Evolutionary conservation across 2,113 vertebrate species (phyloP), one percentile per base, ranked within the genome.

Genomic region (Hypomesus transpacificus): DNA sequence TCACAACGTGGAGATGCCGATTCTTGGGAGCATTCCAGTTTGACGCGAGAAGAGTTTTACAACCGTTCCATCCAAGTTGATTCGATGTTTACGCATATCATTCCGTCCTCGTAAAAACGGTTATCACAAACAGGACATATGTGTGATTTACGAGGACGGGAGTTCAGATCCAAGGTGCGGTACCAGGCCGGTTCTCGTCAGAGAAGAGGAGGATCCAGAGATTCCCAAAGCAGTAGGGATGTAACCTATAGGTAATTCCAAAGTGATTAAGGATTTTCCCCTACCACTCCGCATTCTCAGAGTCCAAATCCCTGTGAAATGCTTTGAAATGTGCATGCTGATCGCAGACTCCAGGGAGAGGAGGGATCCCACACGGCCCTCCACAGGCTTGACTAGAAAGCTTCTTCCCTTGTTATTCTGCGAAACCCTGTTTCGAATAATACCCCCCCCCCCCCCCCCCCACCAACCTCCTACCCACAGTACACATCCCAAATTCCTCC

Each of bases 251-350:
- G 85, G 80, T 89, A 88, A 90, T 88, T 88, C 86, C 80, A 83
- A 87, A 87, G 82, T 89, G 87, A 87, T 91, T 85, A 87, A 83
- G 77, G 85, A 87, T 90, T 89, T 85, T 87, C 74, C 74, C 78
- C 58, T 84, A 82, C 80, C 51, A 73, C 85, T 89, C 82, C 75
- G 88, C 91, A 84, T 90, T 91, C 87, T 90, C 90, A 81, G 79
- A 90, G 86, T 89, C 88, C 63, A 39, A 93, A 90, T 89, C 92
- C 89, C 90, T 93, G 80, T 75, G 79, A 92, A 89, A 89, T 86
- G 86, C 84, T 11, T 81, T 82, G 83, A 89, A 91, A 86, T 79
- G 84, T 90, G 89, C 83, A 82, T 75, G 87, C 86, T 74, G 79
- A 84, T 91, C 8, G 4, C 16, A 89, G 91, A 75, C 68, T 80